phyloP scores from a whole-genome alignment of 2,113 vertebrate species.

The Xiphophorus hellerii region DNA sequence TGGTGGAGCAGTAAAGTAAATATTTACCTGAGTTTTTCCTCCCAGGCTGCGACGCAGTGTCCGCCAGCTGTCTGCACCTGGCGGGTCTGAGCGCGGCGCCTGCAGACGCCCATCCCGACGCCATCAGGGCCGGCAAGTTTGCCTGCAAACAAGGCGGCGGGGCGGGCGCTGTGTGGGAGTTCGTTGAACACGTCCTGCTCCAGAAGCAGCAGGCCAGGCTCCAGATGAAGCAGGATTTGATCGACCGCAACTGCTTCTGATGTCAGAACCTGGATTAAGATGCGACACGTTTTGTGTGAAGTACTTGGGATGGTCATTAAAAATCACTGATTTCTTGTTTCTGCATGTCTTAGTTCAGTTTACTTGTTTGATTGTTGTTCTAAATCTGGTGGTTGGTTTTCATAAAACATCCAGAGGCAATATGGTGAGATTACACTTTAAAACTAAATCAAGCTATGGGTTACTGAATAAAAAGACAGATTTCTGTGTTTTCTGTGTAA shows the following conservation, averaged over 20 bases:
- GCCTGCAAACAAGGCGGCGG: slow-evolving; percentile 82
- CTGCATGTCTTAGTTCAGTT: no score
- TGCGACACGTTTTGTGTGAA: no score
- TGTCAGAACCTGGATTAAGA: no score
- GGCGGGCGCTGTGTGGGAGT: slow-evolving; percentile 86
- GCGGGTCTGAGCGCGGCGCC: slow-evolving; percentile 87
- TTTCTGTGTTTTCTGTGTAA: no score
- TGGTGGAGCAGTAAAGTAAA: background rate
- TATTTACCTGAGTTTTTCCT: background rate
- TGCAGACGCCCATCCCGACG: slow-evolving; percentile 74
- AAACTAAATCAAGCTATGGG: no score
- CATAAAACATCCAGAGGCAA: no score
- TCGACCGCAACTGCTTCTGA: slow-evolving; percentile 30
- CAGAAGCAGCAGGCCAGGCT: slow-evolving; percentile 80
- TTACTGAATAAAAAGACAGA: no score
- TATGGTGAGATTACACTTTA: no score
- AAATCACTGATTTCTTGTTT: no score
- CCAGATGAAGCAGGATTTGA: slow-evolving; percentile 49
- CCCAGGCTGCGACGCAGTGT: slow-evolving; percentile 85
- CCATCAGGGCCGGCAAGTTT: slow-evolving; percentile 84
- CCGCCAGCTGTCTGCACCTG: slow-evolving; percentile 86
- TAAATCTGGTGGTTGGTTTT: no score
- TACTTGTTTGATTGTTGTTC: no score
- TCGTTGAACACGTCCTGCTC: slow-evolving; percentile 87
- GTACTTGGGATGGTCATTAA: no score